These are phyloP conservation scores for Stictonetta naevosa DNA, from an alignment of 2,113 vertebrate genomes.

Conservation along the genomic window DNA sequence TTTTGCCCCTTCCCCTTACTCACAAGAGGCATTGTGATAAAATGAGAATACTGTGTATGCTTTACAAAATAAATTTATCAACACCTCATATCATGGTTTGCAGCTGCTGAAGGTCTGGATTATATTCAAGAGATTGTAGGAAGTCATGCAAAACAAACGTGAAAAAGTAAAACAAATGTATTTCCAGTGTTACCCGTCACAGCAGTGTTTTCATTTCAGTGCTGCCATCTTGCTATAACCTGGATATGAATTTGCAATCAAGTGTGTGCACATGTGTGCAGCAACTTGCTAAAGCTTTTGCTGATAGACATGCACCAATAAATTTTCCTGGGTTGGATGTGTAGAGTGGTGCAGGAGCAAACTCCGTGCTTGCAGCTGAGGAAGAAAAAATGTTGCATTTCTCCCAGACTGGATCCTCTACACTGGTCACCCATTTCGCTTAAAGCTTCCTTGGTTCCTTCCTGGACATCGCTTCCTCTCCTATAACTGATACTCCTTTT, in stretches of 20 bases:
- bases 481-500: neutral
- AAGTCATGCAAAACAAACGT: neutral
- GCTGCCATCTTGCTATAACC: neutral
- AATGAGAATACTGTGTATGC: neutral
- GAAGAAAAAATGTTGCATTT: neutral
- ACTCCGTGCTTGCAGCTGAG: neutral
- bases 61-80: constrained; percentile 15
- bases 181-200: neutral
- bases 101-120: neutral
- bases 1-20: neutral
- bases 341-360: rapidly evolving
- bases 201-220: neutral
- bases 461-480: neutral
- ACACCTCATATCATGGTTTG: neutral
- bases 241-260: neutral
- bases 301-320: neutral
- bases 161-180: neutral
- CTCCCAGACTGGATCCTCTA: neutral
- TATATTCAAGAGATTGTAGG: neutral
- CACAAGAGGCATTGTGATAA: constrained; percentile 3
- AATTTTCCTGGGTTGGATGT: neutral
- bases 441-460: neutral
- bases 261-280: rapidly evolving
- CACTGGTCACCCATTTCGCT: neutral
- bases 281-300: neutral